A percentile compares a stretch with the other conserved stretches of the same genome.
phyloP scores from a whole-genome alignment of 2,113 vertebrate genomes.

The Eleginops maclovinus region DNA sequence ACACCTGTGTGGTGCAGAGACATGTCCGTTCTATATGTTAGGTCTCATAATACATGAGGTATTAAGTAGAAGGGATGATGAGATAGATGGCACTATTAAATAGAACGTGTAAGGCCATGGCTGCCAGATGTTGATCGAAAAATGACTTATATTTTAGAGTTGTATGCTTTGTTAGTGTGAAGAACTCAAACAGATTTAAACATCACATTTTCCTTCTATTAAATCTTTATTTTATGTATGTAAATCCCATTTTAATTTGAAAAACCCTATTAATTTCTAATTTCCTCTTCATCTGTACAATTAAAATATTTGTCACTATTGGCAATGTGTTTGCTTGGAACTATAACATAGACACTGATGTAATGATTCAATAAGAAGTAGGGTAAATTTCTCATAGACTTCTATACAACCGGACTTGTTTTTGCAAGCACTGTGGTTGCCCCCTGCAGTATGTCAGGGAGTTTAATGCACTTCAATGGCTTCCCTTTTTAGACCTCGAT shows the following conservation, averaged over 20 bases:
- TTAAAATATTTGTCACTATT: not conserved
- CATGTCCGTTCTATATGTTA: slow-evolving; percentile 7
- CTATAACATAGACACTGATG: too few species aligned
- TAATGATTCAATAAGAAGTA: too few species aligned
- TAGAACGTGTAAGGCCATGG: not conserved
- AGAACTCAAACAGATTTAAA: too few species aligned
- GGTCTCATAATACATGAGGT: slow-evolving; percentile 26
- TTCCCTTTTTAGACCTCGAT: too few species aligned
- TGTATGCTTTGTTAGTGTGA: not conserved
- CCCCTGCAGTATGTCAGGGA: too few species aligned
- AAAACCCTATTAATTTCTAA: not conserved
- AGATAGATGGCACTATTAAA: not conserved
- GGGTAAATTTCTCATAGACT: too few species aligned
- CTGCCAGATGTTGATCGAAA: slow-evolving; percentile 9
- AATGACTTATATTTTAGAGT: not conserved
- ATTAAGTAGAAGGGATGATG: slow-evolving; percentile 18
- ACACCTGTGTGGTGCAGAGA: slow-evolving; percentile 5
- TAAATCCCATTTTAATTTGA: not conserved
- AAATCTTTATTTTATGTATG: not conserved
- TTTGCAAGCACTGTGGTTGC: too few species aligned
- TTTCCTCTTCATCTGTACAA: not conserved
- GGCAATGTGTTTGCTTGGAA: too few species aligned
- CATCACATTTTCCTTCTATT: not conserved
- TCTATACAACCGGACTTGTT: too few species aligned
- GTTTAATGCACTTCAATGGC: too few species aligned